These are phyloP conservation scores for Nannoperca obscura DNA, from an alignment of 2,797 vertebrate genomes.

Conservation along the genomic window DNA sequence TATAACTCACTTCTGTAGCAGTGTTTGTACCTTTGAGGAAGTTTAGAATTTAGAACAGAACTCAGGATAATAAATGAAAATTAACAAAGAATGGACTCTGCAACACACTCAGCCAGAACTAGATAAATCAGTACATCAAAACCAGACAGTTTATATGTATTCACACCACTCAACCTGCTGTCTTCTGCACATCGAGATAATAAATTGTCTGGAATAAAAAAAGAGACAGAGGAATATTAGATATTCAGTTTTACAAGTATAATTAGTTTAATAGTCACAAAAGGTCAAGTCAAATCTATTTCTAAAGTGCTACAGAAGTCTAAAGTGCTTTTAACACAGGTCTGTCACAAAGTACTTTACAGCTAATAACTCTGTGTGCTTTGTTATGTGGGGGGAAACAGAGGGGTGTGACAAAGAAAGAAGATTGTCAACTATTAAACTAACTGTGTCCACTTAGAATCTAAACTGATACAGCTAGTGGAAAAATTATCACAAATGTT, in stretches of 20 bases:
- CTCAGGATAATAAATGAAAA: neutral
- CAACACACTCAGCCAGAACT: neutral
- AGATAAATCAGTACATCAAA: neutral
- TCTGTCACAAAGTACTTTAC: constrained; percentile 22
- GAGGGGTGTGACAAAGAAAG: neutral
- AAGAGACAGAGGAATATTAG: neutral
- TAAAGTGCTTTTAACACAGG: constrained; percentile 28
- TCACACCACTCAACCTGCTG: neutral
- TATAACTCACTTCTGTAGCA: neutral
- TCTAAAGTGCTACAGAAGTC: neutral
- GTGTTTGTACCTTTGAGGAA: neutral
- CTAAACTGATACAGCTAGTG: neutral
- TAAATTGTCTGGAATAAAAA: neutral
- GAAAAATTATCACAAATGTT: neutral
- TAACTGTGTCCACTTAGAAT: neutral
- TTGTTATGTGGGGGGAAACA: neutral
- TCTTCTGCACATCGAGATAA: constrained; percentile 9
- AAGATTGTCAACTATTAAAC: constrained; percentile 7
- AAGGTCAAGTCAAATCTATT: constrained; percentile 39
- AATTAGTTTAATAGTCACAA: constrained; percentile 46
- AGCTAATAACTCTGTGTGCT: neutral
- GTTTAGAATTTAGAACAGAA: no score
- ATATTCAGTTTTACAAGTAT: constrained; percentile 34
- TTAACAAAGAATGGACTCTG: neutral
- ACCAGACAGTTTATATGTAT: neutral